Evolutionary conservation across 2,888 invertebrate species (phyloP), one percentile per base, ranked within the genome.

Genomic region (Chrysolina oricalcia): DNA sequence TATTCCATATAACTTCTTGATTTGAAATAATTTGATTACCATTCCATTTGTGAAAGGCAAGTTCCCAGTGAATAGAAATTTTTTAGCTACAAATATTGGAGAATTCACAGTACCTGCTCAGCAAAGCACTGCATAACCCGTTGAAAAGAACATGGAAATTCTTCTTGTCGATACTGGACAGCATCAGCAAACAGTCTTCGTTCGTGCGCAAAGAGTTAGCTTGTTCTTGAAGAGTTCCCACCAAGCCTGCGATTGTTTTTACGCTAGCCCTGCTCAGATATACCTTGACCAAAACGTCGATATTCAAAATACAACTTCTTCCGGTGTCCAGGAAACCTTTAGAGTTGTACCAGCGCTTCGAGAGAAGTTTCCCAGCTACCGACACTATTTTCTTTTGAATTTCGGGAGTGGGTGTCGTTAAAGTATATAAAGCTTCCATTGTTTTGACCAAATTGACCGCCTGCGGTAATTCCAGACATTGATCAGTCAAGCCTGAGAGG

Each of bases 61-160:
- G 35, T 35, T 4, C 35, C 35, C 8, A 35, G 35, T 35, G 0
- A 8, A 35, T 6, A 35, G 8, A 6, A 8, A 5, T 3, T 27
- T 3, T 27, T 27, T 27, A 27, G 27, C 27, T 27, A 27, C 2
- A 35, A 35, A 35, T 35, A 35, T 35, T 35, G 8, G 8, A 35
- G 35, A 8, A 35, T 35, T 35, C 6, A 69, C 19, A 43, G 56
- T 71, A 78, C 78, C 74, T 90, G 76, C 90, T 91, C 48, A 92
- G 90, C 11, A 95, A 85, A 11, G 92, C 91, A 77, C 90, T 90
- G 70, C 94, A 94, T 0, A 95, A 82, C 76, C 92, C 92, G 80
- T 92, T 91, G 82, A 92, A 94, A 4, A 95, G 87, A 80, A 94
- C 88, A 10, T 93, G 91, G 82, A 95, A 94, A 85, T 92, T 94